Evolutionary conservation across 2,797 vertebrate species (phyloP).

Genomic region (Cirrhinus mrigala): DNA sequence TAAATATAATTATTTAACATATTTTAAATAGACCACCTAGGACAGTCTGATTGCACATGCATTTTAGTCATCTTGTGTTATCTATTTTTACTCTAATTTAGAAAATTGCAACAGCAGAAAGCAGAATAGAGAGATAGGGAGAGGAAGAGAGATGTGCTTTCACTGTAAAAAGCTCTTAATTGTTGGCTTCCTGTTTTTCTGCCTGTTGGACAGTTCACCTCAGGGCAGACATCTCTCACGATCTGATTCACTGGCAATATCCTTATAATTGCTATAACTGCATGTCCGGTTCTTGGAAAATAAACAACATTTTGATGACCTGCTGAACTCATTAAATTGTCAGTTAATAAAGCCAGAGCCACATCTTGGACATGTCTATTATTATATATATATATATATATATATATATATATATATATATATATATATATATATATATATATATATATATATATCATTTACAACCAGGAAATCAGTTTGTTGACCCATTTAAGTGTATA

Average conservation of each 20-base stretch:
- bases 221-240: slow-evolving; percentile 18
- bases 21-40: background rate
- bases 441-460: background rate
- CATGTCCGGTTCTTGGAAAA: slow-evolving; percentile 19
- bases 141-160: background rate
- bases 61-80: slow-evolving; percentile 11
- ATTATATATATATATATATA: background rate
- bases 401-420: background rate
- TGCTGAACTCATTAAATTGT: slow-evolving; percentile 24
- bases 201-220: slow-evolving; percentile 36
- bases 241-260: slow-evolving; percentile 29
- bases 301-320: slow-evolving; percentile 37
- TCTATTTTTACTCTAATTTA: slow-evolving; percentile 12
- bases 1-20: background rate
- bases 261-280: slow-evolving; percentile 14
- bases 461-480: background rate
- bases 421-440: background rate
- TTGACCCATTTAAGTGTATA: background rate
- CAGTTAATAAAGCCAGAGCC: slow-evolving; percentile 2
- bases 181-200: slow-evolving; percentile 46
- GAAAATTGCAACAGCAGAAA: slow-evolving; percentile 17
- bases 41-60: background rate
- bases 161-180: slow-evolving; percentile 18
- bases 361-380: background rate
- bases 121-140: background rate